These are phyloP conservation scores for Disparrhopalites patrizii DNA, from an alignment of 2,888 invertebrate species.

Conservation along the genomic window DNA sequence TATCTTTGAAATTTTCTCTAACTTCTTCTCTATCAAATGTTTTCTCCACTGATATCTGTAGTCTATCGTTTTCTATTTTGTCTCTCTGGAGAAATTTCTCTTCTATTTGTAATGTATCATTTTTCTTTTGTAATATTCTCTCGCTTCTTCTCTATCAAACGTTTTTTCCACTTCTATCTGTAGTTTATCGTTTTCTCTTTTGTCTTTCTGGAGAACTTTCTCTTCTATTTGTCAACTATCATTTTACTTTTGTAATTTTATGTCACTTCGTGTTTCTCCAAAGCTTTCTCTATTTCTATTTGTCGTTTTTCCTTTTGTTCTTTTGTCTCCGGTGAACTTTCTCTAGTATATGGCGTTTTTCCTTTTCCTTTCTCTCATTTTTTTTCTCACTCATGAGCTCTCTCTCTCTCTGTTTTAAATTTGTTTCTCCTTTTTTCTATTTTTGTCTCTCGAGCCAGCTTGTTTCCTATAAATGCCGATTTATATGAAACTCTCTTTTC, in stretches of 20 bases:
- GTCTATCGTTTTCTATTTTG: not conserved
- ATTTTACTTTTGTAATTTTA: not conserved
- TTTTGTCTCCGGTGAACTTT: not conserved
- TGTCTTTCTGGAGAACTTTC: not conserved
- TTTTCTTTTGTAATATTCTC: not conserved
- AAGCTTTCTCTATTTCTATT: too few species aligned
- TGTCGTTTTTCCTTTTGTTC: not conserved
- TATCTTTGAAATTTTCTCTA: not conserved
- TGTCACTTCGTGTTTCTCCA: not conserved
- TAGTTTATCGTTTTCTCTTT: not conserved
- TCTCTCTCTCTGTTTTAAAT: too few species aligned
- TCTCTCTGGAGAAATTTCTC: not conserved
- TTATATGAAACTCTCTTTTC: too few species aligned
- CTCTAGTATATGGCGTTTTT: not conserved
- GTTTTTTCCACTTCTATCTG: too few species aligned
- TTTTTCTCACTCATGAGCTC: too few species aligned
- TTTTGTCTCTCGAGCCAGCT: too few species aligned
- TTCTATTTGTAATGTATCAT: too few species aligned
- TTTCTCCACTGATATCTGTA: too few species aligned
- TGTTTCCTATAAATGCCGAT: too few species aligned
- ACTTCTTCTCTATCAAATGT: not conserved
- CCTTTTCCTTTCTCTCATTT: too few species aligned
- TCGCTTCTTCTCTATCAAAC: not conserved
- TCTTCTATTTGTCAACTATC: too few species aligned
- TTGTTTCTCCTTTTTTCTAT: too few species aligned